phyloP scores from a whole-genome alignment of 1,140 invertebrate genomes.

The Papilio dardanus region DNA sequence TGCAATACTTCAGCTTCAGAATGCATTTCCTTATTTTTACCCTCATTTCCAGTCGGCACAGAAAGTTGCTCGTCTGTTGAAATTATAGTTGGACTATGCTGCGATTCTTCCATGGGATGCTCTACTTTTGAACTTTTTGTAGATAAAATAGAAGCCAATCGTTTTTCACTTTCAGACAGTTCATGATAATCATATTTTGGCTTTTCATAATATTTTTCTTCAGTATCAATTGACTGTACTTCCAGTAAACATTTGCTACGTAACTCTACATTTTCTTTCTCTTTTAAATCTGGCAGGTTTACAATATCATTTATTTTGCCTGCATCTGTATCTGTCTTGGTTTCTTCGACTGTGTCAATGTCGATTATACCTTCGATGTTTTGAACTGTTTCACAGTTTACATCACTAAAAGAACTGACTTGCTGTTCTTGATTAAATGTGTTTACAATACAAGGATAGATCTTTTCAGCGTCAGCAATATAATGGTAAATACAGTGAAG shows the following conservation, averaged over 20 bases:
- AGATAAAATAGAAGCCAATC: constrained; percentile 2
- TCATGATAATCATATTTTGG: constrained; percentile 31
- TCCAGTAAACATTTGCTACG: neutral
- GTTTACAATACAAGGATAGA: constrained; percentile 9
- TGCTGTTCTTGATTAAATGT: neutral
- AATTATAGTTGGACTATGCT: neutral
- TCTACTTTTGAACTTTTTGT: neutral
- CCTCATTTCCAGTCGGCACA: neutral
- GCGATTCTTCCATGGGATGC: neutral
- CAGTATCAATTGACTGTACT: neutral
- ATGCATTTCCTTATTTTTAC: neutral
- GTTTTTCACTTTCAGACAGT: constrained; percentile 9
- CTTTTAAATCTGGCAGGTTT: neutral
- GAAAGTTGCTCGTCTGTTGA: neutral
- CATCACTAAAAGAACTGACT: neutral
- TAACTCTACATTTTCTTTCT: neutral
- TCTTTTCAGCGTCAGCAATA: constrained; percentile 24
- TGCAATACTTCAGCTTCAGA: too few relatives aligned
- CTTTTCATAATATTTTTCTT: constrained; percentile 1
- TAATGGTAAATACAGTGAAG: constrained; percentile 12
- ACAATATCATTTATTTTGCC: neutral
- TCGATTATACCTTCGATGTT: neutral
- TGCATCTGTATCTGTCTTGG: neutral
- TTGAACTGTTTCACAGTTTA: neutral
- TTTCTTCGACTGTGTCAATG: neutral